A percentile compares a stretch with the other conserved stretches of the same genome.
phyloP scores from a whole-genome alignment of 2,797 vertebrate genomes.

The Sebastes reedi region DNA sequence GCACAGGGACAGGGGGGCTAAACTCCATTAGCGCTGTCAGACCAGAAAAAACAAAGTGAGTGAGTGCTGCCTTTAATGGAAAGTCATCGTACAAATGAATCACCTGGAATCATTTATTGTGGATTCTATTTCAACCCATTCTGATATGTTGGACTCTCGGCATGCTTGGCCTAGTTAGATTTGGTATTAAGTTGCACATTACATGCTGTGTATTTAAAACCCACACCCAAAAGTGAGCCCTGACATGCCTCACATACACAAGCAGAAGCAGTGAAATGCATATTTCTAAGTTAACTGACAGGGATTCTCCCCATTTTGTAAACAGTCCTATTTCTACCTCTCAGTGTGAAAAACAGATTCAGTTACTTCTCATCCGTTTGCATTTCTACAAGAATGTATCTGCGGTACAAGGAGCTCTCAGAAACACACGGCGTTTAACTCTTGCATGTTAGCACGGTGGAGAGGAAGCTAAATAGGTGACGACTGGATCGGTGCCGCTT shows the following conservation, averaged over 20 bases:
- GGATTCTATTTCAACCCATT: constrained; percentile 42
- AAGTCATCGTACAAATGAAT: constrained; percentile 20
- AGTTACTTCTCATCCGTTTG: constrained; percentile 34
- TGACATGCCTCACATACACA: constrained; percentile 23
- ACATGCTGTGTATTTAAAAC: constrained; percentile 44
- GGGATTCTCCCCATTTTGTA: background rate
- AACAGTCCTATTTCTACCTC: background rate
- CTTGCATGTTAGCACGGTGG: background rate
- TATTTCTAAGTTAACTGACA: background rate
- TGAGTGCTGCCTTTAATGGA: constrained; percentile 25
- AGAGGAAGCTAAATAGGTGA: constrained; percentile 22
- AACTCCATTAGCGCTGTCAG: constrained; percentile 13
- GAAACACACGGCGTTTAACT: constrained; percentile 26
- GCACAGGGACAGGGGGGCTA: background rate
- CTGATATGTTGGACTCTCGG: constrained; percentile 46
- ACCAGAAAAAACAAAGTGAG: constrained; percentile 1
- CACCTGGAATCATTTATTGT: constrained; percentile 40
- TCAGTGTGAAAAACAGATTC: constrained; percentile 3
- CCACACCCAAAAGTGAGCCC: constrained; percentile 34
- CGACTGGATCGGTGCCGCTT: constrained; percentile 21
- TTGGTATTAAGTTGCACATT: constrained; percentile 46
- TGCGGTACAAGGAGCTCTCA: constrained; percentile 2
- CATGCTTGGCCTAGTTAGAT: constrained; percentile 56
- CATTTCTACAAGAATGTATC: constrained; percentile 21
- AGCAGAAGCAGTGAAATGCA: constrained; percentile 30